These are phyloP conservation scores for Minunthozetes semirufus DNA, from an alignment of 2,888 invertebrate species.

Conservation along the genomic window DNA sequence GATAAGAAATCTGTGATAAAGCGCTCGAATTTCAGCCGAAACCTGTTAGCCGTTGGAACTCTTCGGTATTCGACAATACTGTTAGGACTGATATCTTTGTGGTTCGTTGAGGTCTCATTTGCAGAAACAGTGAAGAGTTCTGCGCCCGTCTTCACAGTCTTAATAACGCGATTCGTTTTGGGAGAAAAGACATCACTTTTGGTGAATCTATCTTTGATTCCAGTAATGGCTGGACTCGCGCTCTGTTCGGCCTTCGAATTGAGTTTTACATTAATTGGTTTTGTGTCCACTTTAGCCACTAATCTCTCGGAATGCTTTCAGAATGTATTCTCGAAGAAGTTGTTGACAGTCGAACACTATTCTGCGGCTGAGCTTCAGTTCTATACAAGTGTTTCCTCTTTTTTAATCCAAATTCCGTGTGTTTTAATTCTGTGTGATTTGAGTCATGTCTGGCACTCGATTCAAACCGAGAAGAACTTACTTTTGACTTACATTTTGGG, in stretches of 20 bases:
- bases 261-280: constrained; percentile 65
- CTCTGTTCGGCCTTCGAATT: constrained; percentile 69
- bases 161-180: constrained; percentile 58
- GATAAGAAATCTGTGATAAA: neutral
- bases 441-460: constrained; percentile 49
- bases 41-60: constrained; percentile 66
- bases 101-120: constrained; percentile 71
- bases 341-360: constrained; percentile 65
- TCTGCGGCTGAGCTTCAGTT: constrained; percentile 70
- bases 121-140: constrained; percentile 74
- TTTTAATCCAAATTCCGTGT: constrained; percentile 65
- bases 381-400: constrained; percentile 66
- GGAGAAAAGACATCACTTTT: constrained; percentile 60
- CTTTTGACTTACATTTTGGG: constrained; percentile 60
- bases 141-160: constrained; percentile 68
- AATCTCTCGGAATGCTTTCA: constrained; percentile 70
- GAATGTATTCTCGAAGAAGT: constrained; percentile 70
- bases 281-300: constrained; percentile 67
- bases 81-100: constrained; percentile 64
- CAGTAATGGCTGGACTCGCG: constrained; percentile 68
- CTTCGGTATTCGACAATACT: constrained; percentile 67
- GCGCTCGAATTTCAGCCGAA: constrained; percentile 47
- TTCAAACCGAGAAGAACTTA: constrained; percentile 50
- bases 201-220: constrained; percentile 64
- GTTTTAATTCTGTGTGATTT: constrained; percentile 62